Evolutionary conservation across 2,797 vertebrate species (phyloP).

Genomic region (Mormyrops boulengeri): DNA sequence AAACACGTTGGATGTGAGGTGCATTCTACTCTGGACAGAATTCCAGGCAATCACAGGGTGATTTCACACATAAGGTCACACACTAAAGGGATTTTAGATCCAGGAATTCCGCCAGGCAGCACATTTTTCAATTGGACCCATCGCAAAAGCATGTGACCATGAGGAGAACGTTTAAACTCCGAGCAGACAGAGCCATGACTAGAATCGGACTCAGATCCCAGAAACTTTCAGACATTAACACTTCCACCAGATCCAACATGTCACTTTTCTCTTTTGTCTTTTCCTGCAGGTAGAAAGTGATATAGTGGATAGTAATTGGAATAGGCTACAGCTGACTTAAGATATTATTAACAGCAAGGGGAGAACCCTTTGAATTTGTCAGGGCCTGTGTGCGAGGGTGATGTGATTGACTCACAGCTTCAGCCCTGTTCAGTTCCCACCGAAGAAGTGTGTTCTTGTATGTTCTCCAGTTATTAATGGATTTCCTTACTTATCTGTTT

Average conservation of each 20-base stretch:
- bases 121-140: not conserved
- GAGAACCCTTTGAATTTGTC: not conserved
- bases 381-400: not conserved
- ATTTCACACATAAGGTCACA: conserved; percentile 4
- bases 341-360: not conserved
- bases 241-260: not conserved
- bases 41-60: not conserved
- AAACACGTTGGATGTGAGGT: not conserved
- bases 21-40: not conserved
- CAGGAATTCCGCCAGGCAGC: not conserved
- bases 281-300: not conserved
- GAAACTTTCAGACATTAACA: not conserved
- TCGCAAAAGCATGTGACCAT: not conserved
- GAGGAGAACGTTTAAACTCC: not conserved
- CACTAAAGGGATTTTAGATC: not conserved
- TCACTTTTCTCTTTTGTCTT: not conserved
- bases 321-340: not conserved
- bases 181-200: not conserved
- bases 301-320: not conserved
- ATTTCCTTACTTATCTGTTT: not conserved
- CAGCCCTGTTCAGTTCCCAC: not conserved
- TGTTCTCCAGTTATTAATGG: not conserved
- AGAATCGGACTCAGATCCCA: not conserved
- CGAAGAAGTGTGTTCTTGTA: not conserved
- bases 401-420: not conserved